Base-by-base conservation (phyloP, 1,140 invertebrate species). In the Brachionus paranguensis region DNA sequence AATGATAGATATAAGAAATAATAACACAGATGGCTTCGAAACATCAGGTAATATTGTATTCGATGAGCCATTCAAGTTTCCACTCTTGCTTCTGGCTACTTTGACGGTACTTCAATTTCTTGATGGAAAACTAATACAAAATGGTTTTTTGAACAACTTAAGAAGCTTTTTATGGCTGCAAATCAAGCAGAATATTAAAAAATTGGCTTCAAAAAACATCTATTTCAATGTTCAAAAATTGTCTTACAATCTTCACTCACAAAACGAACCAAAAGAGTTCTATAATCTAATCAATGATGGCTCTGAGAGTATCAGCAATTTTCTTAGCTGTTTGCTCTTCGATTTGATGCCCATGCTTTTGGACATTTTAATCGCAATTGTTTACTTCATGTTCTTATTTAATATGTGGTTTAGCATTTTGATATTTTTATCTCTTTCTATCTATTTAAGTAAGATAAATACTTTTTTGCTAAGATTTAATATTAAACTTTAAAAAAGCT, bases 351-450 rank as follows among this genome's bases (percentile, higher is more conserved):
- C 97, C 5, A 98, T 96, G 0, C 93, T 98, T 76, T 88, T 95
- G 43, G 96, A 99, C 88, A 96, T 98, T 53, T 84, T 96, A 0
- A 92, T 99, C n/a, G 97, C 96, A 11, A 92, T 98, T 29, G 89
- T 95, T 0, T 98, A 94, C 88, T 98, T 99, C 86, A 89, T 95
- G 14, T 91, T 91, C 27, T 91, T 92, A 7, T 98, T 98, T 88
- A 97, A 97, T 87, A 92, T 92, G 78, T 96, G 95, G 93, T 98
- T 97, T 89, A 96, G 95, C 4, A 87, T 97, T 0, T 96, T 98
- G 86, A 94, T 98, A 0, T 96, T 97, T 87, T 68, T 81, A 29
- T 81, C 78, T 47, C 33, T 81, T 11, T 81, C 64, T 12, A 68
- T 81, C n/a, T 81, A 64, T 68, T 64, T 68, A 41, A 81, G 78